Base-by-base conservation (phyloP, 2,113 vertebrate species). In the Anser brachyrhynchus region DNA sequence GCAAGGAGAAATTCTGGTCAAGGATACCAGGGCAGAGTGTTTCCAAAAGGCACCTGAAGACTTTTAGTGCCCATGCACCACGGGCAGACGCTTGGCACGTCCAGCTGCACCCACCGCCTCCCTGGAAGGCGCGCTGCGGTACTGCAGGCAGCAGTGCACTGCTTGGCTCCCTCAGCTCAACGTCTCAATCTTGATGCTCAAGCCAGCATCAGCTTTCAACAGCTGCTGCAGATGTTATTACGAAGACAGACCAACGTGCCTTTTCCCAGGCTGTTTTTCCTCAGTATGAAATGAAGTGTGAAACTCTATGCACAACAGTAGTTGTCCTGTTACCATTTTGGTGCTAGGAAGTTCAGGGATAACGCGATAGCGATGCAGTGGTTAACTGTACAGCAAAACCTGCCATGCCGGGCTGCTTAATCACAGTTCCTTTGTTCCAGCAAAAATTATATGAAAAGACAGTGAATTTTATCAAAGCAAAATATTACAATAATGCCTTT, bases 381-480 rank as follows among this genome's bases (percentile, higher is more conserved):
- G 93, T 96, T 95, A 96, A 93, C 67, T 35, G 51, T 29, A 84
- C 33, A 41, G 51, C 59, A 85, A 87, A 71, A 72, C 74, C 84
- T 95, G 52, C 71, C 64, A 78, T 75, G 52, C 87, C 55, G 65
- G 15, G 10, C 69, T 75, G 74, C 39, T 86, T 84, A 93, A 91
- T 84, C 76, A 76, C 4, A 10, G 41, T 64, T 43, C 35, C 49
- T 87, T 84, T 71, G 69, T 88, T 83, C 37, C 54, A 75, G 39
- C 13, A 95, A 92, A 92, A 93, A 73, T 21, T 2, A 39, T 19
- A 67, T 18, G 72, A 84, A 74, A 75, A 92, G 69, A 65, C 43
- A 59, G n/a, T 9, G 29, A 86, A 46, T 77, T 90, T 86, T 72
- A 85, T 37, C 84, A 85, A 93, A 61, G 7, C 84, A 69, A 84